These are phyloP conservation scores for Drosophila azteca DNA, from an alignment of 1,140 invertebrate genomes.

Conservation along the genomic window DNA sequence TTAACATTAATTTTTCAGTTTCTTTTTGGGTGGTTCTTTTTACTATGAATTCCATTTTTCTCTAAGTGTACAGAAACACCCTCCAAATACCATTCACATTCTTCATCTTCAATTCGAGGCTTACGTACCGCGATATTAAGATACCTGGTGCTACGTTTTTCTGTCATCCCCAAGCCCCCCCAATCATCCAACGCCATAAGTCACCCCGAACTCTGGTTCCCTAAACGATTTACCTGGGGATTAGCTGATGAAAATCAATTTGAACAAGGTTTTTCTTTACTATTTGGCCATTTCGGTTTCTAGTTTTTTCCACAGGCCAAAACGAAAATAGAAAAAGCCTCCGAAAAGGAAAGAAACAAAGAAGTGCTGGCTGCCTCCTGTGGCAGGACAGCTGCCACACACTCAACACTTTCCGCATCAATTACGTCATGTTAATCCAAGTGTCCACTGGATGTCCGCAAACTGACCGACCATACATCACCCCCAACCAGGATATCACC, in stretches of 20 bases:
- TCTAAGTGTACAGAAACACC: no score
- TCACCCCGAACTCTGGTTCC: not conserved
- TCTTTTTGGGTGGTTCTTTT: no score
- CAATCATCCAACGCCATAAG: constrained; percentile 13
- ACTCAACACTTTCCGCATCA: constrained; percentile 82
- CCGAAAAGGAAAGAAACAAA: not conserved
- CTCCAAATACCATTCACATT: no score
- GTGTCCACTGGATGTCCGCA: constrained; percentile 83
- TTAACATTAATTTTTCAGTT: no score
- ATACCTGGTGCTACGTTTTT: no score
- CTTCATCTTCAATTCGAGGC: no score
- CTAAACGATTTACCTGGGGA: constrained; percentile 20
- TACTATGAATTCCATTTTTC: no score
- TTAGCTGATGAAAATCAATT: constrained; percentile 60
- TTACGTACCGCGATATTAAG: no score
- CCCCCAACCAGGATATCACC: constrained; percentile 26
- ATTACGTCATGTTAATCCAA: constrained; percentile 82
- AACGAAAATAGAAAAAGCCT: not conserved
- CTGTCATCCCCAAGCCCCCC: no score
- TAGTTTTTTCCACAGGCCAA: constrained; percentile 3
- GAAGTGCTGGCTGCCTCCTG: constrained; percentile 22
- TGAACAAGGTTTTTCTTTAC: constrained; percentile 51
- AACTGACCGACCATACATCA: constrained; percentile 83
- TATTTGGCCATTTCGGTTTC: constrained; percentile 10
- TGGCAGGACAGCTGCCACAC: constrained; percentile 74